Evolutionary conservation across 2,888 invertebrate species (phyloP), one percentile per base, ranked within the genome.

Genomic region (Nomada ferruginata): DNA sequence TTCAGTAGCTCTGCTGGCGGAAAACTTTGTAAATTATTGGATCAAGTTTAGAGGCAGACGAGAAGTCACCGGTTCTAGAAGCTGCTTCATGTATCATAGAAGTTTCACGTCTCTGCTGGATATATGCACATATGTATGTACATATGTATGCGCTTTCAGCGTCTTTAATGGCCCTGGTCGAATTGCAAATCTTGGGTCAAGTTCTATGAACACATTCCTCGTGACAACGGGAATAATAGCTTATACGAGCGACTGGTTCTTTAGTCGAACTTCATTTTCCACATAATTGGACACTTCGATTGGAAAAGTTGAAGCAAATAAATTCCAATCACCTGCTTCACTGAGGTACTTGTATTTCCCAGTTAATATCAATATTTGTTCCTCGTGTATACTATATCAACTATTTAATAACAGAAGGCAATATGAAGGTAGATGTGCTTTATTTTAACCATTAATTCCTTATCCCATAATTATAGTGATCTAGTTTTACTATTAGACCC

Each of bases 41-140:
- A 65, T 70, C 36, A 70, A 60, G 70, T 70, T 70, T 53, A 64
- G 53, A 53, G 72, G 63, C 55, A 55, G 72, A 55, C 65, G 72
- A 63, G 64, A 64, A 72, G 64, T 60, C 29, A 36, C 29, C 18
- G 2, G 18, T 23, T 29, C 11, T 36, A 9, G n/a, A 36, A 36
- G 52, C 15, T 66, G 60, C 50, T 70, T 70, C 70, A n/a, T 50
- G 70, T 70, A 50, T 60, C 47, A 60, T 60, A 18, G 29, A 59
- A 70, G 50, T 20, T 60, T 2, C 29, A 1, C 47, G 20, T 60
- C 20, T 15, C 10, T 13, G 47, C 0, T 0, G 26, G 26, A 47
- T 69, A 47, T 47, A 23, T n/a, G 36, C 7, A 36, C 36, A 36
- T 36, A 36, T 0, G 36, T 7, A 36, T 36, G 36, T 36, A 36